Conservation (phyloP, 1,140 invertebrate genomes). For the Pemphigus obesinymphae region DNA sequence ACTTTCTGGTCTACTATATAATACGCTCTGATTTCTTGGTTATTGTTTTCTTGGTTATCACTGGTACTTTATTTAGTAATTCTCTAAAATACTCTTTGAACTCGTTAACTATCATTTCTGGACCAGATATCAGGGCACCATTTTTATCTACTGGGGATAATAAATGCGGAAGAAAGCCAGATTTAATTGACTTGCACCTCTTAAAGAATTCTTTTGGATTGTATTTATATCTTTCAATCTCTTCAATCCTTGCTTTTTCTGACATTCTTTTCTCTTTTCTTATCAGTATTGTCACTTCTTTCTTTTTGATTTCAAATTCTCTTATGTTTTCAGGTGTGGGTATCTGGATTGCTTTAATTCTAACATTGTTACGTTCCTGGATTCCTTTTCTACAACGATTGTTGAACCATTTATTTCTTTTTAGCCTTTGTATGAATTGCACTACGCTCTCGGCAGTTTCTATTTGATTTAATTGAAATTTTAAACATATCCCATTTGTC, state of each 20-base stretch:
- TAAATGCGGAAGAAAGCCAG: not conserved
- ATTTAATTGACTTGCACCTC: not conserved
- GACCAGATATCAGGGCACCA: not conserved
- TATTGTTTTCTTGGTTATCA: too few species aligned
- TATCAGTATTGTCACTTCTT: not conserved
- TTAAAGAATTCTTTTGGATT: too few species aligned
- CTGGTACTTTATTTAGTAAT: slow-evolving; percentile 6
- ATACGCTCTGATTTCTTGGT: too few species aligned
- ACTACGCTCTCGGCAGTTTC: not conserved
- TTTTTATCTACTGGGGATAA: not conserved
- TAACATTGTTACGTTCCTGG: not conserved
- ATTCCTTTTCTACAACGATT: not conserved
- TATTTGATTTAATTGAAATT: not conserved
- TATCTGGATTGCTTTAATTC: not conserved
- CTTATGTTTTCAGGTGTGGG: not conserved
- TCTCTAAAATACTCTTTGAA: not conserved
- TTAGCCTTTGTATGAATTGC: not conserved
- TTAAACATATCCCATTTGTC: not conserved
- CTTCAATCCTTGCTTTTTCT: too few species aligned
- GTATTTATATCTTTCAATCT: too few species aligned
- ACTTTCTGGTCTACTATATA: too few species aligned
- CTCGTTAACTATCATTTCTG: not conserved
- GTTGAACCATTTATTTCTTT: not conserved
- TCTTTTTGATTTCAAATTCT: not conserved
- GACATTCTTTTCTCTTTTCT: too few species aligned